Evolutionary conservation across 2,888 invertebrate species (phyloP).

Genomic region (Amphipoea oculea): DNA sequence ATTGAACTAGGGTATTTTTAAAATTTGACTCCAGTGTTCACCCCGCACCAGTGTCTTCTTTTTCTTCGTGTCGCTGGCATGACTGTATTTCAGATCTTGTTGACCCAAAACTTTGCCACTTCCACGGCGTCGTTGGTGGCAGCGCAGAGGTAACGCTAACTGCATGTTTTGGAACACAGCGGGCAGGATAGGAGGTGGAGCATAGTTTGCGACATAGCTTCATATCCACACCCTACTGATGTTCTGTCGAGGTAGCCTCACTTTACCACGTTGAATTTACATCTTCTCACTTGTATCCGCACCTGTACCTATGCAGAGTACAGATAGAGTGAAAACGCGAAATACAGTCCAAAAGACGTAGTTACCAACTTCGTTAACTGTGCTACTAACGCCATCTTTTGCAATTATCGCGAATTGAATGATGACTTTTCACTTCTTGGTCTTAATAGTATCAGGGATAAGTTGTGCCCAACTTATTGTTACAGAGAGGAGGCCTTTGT

Average conservation of each 20-base stretch:
- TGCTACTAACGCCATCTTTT: slow-evolving; percentile 49
- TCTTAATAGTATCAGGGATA: neutral
- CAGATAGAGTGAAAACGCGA: neutral
- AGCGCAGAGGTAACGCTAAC: neutral
- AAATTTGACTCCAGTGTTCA: neutral
- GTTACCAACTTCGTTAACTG: neutral
- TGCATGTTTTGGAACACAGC: neutral
- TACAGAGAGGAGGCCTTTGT: neutral
- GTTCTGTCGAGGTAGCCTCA: no score
- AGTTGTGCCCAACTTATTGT: neutral
- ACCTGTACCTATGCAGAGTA: neutral
- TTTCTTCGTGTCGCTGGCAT: neutral
- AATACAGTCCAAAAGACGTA: neutral
- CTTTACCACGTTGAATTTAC: neutral
- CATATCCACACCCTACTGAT: no score
- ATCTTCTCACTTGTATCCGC: neutral
- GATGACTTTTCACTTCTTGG: neutral
- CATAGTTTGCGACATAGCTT: neutral
- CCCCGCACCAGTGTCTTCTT: neutral
- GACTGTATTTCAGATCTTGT: neutral
- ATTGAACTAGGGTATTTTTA: neutral
- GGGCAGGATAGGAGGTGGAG: neutral
- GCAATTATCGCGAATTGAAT: slow-evolving; percentile 4
- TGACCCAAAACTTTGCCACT: no score
- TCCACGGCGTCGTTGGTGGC: neutral